Evolutionary conservation across 2,797 vertebrate genomes (phyloP).

Genomic region (Meriones psammophilus): DNA sequence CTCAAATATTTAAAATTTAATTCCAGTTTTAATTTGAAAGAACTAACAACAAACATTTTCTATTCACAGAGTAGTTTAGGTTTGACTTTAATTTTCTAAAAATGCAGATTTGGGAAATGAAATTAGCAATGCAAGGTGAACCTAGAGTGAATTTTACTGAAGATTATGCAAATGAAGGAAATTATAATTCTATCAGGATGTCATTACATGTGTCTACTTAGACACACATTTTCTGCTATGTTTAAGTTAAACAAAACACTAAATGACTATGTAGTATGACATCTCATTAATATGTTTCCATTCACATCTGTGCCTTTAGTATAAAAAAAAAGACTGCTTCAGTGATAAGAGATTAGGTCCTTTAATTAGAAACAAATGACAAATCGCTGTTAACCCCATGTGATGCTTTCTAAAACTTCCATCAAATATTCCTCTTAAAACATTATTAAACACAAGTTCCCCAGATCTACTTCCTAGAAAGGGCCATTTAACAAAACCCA

Average conservation of each 20-base stretch:
- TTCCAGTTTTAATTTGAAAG: conserved; percentile 71
- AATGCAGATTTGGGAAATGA: conserved; percentile 79
- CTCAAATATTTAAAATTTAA: conserved; percentile 77
- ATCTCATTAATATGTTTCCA: conserved; percentile 94
- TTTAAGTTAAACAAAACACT: conserved; percentile 93
- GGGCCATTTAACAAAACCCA: conserved; percentile 98
- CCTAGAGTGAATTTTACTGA: conserved; percentile 86
- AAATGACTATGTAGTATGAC: conserved; percentile 92
- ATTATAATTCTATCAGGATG: conserved; percentile 90
- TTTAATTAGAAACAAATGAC: conserved; percentile 97
- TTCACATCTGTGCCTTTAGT: conserved; percentile 93
- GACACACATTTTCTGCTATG: conserved; percentile 92
- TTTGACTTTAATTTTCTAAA: conserved; percentile 78
- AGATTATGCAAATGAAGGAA: conserved; percentile 89
- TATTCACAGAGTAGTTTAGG: conserved; percentile 18
- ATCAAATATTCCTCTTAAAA: conserved; percentile 94
- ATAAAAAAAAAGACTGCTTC: conserved; percentile 93
- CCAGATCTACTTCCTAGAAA: conserved; percentile 99
- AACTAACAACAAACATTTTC: conserved; percentile 58
- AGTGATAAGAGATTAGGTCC: conserved; percentile 97
- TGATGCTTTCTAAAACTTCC: conserved; percentile 91
- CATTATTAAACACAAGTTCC: conserved; percentile 99
- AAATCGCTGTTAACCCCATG: conserved; percentile 98
- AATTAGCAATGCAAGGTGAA: conserved; percentile 87
- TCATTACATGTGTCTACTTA: conserved; percentile 90